Conservation (phyloP, 2,113 vertebrate genomes). For the Dipodomys stephensi region DNA sequence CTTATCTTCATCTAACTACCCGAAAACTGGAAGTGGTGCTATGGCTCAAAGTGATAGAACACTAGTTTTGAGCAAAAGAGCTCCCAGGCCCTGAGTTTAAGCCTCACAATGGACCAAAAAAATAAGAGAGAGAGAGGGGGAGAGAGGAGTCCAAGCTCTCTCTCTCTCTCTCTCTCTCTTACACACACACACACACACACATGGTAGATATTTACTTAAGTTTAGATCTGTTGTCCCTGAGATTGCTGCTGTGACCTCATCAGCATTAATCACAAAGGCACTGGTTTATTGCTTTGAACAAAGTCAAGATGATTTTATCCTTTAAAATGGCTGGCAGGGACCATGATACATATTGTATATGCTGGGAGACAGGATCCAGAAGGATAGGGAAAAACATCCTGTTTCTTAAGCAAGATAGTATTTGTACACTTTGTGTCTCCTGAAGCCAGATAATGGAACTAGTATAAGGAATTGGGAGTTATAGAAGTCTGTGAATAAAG, state of each 20-base stretch:
- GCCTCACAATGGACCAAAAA: too few species aligned
- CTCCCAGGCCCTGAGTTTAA: too few species aligned
- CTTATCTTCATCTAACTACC: too few species aligned
- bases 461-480: neutral
- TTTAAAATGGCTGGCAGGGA: neutral
- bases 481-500: neutral
- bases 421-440: neutral
- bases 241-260: neutral
- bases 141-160: too few species aligned
- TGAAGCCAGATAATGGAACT: neutral
- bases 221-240: rapidly evolving
- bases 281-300: constrained; percentile 17
- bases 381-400: neutral
- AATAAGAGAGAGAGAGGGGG: too few species aligned
- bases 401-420: neutral
- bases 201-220: neutral
- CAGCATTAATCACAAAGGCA: neutral
- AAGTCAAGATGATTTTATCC: neutral
- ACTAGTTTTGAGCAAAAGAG: too few species aligned
- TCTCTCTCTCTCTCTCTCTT: too few species aligned
- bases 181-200: too few species aligned
- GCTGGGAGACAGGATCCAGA: neutral
- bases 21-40: too few species aligned
- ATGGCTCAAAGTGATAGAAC: too few species aligned
- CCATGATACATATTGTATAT: neutral